phyloP scores from a whole-genome alignment of 2,113 vertebrate genomes.

The Geothlypis trichas region DNA sequence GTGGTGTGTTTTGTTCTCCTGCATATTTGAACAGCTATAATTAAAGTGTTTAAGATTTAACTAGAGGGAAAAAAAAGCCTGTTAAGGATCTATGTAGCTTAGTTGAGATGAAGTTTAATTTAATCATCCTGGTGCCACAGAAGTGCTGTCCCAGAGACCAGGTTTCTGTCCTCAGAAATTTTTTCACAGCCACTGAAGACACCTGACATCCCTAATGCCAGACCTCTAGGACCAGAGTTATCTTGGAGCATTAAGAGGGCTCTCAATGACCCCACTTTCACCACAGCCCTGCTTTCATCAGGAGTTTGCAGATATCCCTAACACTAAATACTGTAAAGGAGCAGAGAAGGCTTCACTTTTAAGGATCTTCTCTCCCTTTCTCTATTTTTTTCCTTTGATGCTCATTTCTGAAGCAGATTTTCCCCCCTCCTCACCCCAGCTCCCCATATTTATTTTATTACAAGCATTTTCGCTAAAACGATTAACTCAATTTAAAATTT shows the following conservation, averaged over 20 bases:
- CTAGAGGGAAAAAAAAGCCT: accelerated
- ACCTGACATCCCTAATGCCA: neutral
- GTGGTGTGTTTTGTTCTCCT: neutral
- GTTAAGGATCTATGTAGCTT: neutral
- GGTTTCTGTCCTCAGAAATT: neutral
- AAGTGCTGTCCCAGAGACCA: neutral
- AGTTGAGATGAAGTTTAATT: neutral
- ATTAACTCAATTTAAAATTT: constrained; percentile 71
- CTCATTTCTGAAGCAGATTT: constrained; percentile 18
- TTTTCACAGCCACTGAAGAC: neutral
- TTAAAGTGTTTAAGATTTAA: neutral
- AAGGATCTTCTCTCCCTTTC: neutral
- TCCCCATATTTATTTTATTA: constrained; percentile 67
- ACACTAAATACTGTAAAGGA: neutral
- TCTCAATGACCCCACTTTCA: neutral
- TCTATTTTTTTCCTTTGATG: neutral
- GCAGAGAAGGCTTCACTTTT: neutral
- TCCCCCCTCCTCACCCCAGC: neutral
- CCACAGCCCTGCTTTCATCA: neutral
- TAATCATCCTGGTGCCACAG: neutral
- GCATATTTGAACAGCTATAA: neutral
- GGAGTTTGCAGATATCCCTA: neutral
- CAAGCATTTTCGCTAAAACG: constrained; percentile 63
- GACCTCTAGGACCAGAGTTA: neutral
- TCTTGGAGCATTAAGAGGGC: neutral